A percentile compares a stretch with the other conserved stretches of the same genome.
These are phyloP conservation scores for Myanophis thanlyinensis DNA, from an alignment of 2,113 vertebrate species.

Conservation along the genomic window DNA sequence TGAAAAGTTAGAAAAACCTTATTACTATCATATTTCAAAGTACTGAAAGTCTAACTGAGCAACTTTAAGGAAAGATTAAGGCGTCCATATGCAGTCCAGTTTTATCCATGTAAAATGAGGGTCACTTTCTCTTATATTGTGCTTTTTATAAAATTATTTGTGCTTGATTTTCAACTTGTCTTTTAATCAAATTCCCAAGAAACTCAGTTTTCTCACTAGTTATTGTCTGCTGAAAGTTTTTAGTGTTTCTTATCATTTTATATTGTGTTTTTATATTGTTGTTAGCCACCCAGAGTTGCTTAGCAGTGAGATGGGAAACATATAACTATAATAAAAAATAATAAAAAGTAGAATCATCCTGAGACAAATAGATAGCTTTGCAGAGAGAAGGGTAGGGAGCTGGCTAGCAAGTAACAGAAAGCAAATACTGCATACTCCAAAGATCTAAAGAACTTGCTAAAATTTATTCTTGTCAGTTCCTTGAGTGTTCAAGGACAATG, in stretches of 20 bases:
- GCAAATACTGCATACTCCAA: background rate
- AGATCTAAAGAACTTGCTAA: background rate
- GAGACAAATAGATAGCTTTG: background rate
- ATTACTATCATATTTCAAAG: background rate
- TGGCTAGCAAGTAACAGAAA: background rate
- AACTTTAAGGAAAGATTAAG: background rate
- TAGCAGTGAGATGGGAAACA: background rate
- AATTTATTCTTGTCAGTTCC: background rate
- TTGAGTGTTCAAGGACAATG: background rate
- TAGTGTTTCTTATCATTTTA: background rate
- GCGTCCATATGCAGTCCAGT: background rate
- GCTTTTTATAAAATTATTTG: background rate
- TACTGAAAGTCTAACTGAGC: background rate
- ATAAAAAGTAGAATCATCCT: background rate
- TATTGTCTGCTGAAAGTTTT: background rate
- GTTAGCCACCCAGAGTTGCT: background rate
- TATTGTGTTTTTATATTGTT: background rate
- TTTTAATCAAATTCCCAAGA: background rate
- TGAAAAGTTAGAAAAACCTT: background rate
- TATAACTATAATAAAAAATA: background rate
- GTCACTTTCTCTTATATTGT: background rate
- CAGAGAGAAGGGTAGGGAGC: background rate
- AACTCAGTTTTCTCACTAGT: background rate
- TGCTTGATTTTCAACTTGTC: background rate
- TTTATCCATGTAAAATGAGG: background rate